These are phyloP conservation scores for Choloepus hoffmanni DNA, from an alignment of 2,113 vertebrate species.

Conservation along the genomic window DNA sequence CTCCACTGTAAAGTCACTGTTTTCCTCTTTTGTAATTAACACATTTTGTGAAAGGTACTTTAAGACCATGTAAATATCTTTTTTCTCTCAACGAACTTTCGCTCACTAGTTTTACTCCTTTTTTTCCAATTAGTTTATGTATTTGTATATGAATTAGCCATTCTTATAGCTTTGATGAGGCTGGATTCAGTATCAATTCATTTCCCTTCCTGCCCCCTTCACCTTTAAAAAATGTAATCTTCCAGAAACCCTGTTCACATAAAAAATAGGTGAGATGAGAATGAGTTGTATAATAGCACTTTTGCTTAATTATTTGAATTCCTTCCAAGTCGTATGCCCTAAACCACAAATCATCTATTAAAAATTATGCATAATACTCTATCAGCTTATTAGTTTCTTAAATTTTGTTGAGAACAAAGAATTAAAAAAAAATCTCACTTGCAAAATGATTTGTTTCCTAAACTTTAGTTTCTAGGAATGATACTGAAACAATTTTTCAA, in stretches of 20 bases:
- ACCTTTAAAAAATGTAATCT: not conserved
- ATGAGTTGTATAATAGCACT: not conserved
- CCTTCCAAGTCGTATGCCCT: not conserved
- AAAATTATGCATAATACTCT: not conserved
- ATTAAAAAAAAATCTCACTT: not conserved
- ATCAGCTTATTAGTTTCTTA: not conserved
- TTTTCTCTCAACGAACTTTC: not conserved
- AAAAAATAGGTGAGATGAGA: not conserved
- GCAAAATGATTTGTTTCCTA: not conserved
- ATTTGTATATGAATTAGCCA: not conserved
- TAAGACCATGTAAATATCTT: too few relatives aligned
- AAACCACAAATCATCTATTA: not conserved
- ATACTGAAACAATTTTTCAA: not conserved
- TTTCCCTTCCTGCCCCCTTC: not conserved
- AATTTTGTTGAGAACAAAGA: not conserved
- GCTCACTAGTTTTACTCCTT: not conserved
- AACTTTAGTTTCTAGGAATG: slow-evolving; percentile 43
- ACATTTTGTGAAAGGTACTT: too few relatives aligned
- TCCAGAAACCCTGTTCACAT: slow-evolving; percentile 12
- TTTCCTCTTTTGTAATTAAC: too few relatives aligned
- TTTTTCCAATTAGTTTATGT: not conserved
- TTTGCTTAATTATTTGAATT: slow-evolving; percentile 28
- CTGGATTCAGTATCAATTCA: not conserved
- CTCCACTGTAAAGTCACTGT: not conserved
- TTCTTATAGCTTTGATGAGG: not conserved